Percentiles rank a stretch among this genome's conserved stretches.
Conservation (phyloP, 2,113 vertebrate genomes). For the Corythornis madagascariensis region DNA sequence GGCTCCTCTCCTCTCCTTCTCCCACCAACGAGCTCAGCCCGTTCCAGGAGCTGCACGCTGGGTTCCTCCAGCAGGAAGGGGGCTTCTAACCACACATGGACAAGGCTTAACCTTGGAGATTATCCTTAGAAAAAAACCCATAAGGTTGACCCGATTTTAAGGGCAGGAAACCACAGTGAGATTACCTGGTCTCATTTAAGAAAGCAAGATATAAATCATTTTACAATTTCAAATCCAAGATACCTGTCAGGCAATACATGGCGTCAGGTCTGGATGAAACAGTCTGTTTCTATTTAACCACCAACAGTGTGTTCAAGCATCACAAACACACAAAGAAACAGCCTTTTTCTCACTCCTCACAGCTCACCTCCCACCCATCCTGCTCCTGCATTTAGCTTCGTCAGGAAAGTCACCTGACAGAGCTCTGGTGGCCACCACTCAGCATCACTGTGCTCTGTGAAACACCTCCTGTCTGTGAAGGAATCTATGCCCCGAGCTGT, state of each 20-base stretch:
- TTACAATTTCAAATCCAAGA: not conserved
- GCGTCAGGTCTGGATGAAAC: not conserved
- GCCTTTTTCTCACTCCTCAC: not conserved
- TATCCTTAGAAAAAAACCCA: not conserved
- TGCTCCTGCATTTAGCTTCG: not conserved
- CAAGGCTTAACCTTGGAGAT: not conserved
- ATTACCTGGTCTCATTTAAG: not conserved
- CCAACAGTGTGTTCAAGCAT: accelerated
- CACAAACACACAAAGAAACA: not conserved
- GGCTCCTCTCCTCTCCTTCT: not conserved
- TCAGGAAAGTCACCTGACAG: not conserved
- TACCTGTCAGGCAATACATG: not conserved
- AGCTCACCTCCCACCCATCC: not conserved
- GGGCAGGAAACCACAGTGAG: not conserved
- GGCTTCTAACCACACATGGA: accelerated
- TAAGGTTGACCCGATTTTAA: not conserved
- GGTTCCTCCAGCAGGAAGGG: not conserved
- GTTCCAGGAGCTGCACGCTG: accelerated
- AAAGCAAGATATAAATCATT: not conserved
- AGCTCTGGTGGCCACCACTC: not conserved
- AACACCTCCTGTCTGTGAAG: not conserved
- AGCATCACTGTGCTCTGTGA: not conserved
- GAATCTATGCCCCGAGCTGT: not conserved
- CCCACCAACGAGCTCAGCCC: accelerated
- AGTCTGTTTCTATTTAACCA: not conserved